Evolutionary conservation across 2,113 vertebrate genomes (phyloP), one percentile per base, ranked within the genome.

Genomic region (Pelmatolapia mariae): DNA sequence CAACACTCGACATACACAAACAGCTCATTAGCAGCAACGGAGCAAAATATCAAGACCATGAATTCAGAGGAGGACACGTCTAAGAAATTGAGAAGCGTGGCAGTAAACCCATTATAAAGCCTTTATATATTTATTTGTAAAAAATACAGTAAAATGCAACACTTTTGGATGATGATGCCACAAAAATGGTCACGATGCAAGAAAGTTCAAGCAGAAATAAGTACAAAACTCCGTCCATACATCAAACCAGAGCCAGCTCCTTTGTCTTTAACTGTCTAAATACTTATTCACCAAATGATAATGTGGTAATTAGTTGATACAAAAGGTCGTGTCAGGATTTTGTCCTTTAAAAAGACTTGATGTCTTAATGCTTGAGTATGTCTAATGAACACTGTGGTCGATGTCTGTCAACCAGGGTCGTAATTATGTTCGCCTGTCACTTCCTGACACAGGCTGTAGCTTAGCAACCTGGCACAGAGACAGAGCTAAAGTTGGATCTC

Each of bases 341-440:
- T 19, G 22, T 83, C 61, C 85, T 47, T 83, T 76, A 71, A 89
- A 83, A 91, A 87, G 88, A 87, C 86, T 92, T 86, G 89, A 94
- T 87, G 92, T 82, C 91, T 94, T 90, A 92, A 93, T 92, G 89
- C 91, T 83, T 63, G 91, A 88, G 92, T 93, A 87, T 85, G 94
- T 88, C 86, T 92, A 93, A 94, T 94, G 92, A 95, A 93, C 90
- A 91, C 90, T 89, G 89, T 88, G 91, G 59, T 86, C n/a, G 59
- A 36, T 92, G 89, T 92, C 91, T 95, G 93, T 94, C 94, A 95
- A 57, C 84, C 88, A 66, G 84, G 89, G 86, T 85, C 84, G 84
- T 91, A 95, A 95, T 95, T 94, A 94, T 93, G 84, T 85, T 83
- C 63, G 80, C 90, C 38, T 94, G 90, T 94, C 91, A 91, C 91